Percentiles rank a stretch among this genome's conserved stretches.
Evolutionary conservation across 2,113 vertebrate genomes (phyloP).

Genomic region (Tapirus terrestris): DNA sequence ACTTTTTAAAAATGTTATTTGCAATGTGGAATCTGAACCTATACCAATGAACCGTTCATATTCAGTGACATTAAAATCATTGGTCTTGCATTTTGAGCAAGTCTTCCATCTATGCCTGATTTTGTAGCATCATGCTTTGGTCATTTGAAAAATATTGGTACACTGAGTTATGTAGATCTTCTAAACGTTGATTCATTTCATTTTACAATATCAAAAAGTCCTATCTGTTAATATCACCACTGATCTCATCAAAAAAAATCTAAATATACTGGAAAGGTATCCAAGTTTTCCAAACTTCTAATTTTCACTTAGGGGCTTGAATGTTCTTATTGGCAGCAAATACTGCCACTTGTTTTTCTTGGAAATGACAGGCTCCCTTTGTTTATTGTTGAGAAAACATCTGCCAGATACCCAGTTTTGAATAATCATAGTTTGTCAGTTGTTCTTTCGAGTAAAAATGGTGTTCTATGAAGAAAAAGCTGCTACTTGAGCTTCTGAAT

Average conservation of each 20-base stretch:
- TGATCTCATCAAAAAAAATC: background rate
- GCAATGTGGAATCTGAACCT: background rate
- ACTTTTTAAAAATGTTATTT: background rate
- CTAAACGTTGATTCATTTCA: background rate
- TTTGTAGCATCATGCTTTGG: background rate
- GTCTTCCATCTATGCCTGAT: background rate
- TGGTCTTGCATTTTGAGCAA: background rate
- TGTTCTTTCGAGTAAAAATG: background rate
- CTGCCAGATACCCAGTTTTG: background rate
- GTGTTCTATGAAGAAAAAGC: background rate
- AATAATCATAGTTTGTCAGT: background rate
- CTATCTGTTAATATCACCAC: background rate
- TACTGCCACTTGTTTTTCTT: background rate
- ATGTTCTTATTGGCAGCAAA: background rate
- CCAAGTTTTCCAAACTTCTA: background rate
- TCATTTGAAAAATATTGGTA: background rate
- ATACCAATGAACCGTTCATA: background rate
- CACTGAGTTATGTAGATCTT: background rate
- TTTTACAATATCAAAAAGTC: background rate
- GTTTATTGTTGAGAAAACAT: background rate
- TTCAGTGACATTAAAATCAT: background rate
- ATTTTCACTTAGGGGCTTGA: background rate
- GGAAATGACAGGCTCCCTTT: background rate
- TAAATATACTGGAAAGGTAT: background rate
- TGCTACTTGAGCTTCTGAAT: background rate